Evolutionary conservation across 2,888 invertebrate species (phyloP), one percentile per base, ranked within the genome.

Genomic region (Eupithecia tripunctaria): DNA sequence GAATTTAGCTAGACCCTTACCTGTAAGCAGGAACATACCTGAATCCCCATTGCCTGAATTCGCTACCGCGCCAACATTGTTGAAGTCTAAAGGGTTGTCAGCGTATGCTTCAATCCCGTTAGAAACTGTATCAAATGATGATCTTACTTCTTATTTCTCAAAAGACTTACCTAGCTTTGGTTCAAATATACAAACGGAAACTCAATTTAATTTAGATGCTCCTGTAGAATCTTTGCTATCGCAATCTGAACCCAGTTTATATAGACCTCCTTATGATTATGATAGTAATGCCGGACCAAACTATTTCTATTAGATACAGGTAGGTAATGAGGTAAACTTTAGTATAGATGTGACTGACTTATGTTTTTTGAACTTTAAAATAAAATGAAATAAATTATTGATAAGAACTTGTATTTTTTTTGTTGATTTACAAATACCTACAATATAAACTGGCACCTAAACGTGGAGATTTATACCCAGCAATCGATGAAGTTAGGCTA

Each of bases 21-120:
- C 59, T 10, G 60, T 80, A 78, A 51, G 70, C 75, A 70, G 74
- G 15, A 43, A 51, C 77, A 76, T 79, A 67, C 72, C 74, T 63
- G 47, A 68, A 18, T n/a, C 65, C 14, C 71, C 74, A 41, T 70
- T 74, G 21, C 64, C 78, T 38, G 75, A 70, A 38, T 72, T 73
- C 12, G 63, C 36, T 68, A 64, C 70, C 14, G 71, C 68, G 18
- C 72, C 68, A 21, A 67, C 77, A 51, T 62, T 78, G 15, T 67
- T 51, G 27, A 77, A 76, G 10, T 66, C 74, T 25, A 41, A 76
- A 71, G 75, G 77, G 56, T 73, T 74, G 36, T 74, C 74, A 32
- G 74, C 71, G 4, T 74, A 68, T 29, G 74, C 74, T 68, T 74
- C 71, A 1, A 56, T 65, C 12, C 74, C 74, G 2, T 32, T 74